Conservation (phyloP, 2,888 invertebrate genomes). For the Cephus pygmeus region DNA sequence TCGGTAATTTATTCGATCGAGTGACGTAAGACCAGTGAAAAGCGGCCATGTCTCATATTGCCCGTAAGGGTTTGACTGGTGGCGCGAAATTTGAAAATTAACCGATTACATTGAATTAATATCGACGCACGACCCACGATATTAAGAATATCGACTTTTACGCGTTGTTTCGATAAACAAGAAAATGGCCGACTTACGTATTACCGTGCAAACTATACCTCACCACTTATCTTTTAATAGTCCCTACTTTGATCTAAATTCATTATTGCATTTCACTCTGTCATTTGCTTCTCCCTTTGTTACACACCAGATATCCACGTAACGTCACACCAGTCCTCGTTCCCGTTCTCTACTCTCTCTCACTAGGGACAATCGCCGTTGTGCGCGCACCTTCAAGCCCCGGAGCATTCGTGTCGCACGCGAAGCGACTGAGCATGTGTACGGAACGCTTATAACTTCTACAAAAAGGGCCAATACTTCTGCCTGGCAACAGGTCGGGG, state of each 20-base stretch:
- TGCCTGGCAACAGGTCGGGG: neutral
- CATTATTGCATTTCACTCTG: too few species aligned
- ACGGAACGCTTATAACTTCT: neutral
- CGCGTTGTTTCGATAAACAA: neutral
- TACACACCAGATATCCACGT: too few species aligned
- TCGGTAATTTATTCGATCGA: neutral
- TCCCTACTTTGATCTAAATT: too few species aligned
- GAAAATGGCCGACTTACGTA: neutral
- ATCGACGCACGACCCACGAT: too few species aligned
- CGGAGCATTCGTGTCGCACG: neutral
- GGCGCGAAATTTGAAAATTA: neutral
- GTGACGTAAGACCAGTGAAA: neutral
- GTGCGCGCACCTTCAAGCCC: neutral
- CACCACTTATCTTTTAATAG: neutral
- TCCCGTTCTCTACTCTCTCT: too few species aligned
- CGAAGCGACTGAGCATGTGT: neutral
- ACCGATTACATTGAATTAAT: too few species aligned
- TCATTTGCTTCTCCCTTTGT: too few species aligned
- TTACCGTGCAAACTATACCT: too few species aligned
- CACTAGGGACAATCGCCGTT: neutral
- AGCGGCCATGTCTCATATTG: neutral
- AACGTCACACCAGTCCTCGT: too few species aligned
- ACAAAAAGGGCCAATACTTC: neutral
- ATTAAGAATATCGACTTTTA: neutral
- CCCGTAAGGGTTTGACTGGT: neutral